A percentile compares a stretch with the other conserved stretches of the same genome.
phyloP scores from a whole-genome alignment of 1,140 invertebrate species.

The Nixonia krombeini region DNA sequence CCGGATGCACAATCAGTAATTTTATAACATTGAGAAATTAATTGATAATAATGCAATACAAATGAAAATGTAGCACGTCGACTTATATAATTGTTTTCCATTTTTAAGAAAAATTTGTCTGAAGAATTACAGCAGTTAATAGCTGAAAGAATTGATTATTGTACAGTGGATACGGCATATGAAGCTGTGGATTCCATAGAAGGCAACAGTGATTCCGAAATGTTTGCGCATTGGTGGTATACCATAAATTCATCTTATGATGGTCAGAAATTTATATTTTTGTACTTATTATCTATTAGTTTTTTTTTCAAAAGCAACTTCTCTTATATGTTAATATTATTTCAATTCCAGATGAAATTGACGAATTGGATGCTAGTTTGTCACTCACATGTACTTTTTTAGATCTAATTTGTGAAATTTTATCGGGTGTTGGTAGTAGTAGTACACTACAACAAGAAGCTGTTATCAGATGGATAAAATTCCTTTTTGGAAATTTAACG shows the following conservation, averaged over 20 bases:
- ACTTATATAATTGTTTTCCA: conserved; percentile 3
- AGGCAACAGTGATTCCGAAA: conserved; percentile 56
- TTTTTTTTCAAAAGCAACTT: conserved; percentile 2
- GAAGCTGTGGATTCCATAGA: conserved; percentile 64
- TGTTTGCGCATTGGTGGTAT: conserved; percentile 60
- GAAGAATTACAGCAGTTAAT: conserved; percentile 56
- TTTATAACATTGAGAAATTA: background rate
- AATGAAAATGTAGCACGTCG: background rate
- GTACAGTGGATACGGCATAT: conserved; percentile 64
- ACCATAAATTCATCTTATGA: conserved; percentile 59
- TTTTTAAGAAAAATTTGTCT: conserved; percentile 55
- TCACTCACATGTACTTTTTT: conserved; percentile 57
- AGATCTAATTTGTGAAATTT: conserved; percentile 62
- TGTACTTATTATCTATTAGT: conserved; percentile 1
- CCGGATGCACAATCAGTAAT: conserved; percentile 61
- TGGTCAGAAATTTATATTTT: conserved; percentile 54
- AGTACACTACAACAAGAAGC: conserved; percentile 62
- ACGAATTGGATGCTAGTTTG: conserved; percentile 62
- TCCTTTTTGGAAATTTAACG: conserved; percentile 59
- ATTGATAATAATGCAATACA: conserved; percentile 15
- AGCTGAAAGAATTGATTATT: conserved; percentile 60
- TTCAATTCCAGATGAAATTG: conserved; percentile 57
- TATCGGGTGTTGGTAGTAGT: conserved; percentile 58
- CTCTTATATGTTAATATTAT: background rate
- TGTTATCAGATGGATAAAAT: conserved; percentile 62